Percentiles rank a stretch among this genome's conserved stretches.
Evolutionary conservation across 2,113 vertebrate species (phyloP).

Genomic region (Varanus salvator): DNA sequence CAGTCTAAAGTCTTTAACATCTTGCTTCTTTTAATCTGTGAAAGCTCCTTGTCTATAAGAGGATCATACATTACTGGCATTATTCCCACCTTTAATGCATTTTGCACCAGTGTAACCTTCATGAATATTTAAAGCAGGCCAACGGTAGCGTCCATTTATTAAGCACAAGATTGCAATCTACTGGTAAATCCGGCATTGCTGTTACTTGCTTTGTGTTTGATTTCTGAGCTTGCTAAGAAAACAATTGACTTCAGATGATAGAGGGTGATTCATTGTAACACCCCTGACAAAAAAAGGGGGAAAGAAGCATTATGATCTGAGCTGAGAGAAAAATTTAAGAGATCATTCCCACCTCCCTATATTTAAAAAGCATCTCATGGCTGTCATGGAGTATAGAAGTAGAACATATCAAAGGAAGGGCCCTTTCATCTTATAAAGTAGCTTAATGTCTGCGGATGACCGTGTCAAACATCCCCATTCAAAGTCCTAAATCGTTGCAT

Average conservation of each 20-base stretch:
- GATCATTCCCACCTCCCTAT: conserved; percentile 23
- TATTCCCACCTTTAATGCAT: conserved; percentile 78
- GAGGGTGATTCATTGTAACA: conserved; percentile 49
- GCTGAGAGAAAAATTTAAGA: not conserved
- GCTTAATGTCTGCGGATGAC: conserved; percentile 48
- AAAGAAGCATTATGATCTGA: conserved; percentile 42
- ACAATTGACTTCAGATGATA: conserved; percentile 66
- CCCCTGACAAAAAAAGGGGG: conserved; percentile 57
- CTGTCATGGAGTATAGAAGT: conserved; percentile 34
- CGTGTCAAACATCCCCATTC: conserved; percentile 22
- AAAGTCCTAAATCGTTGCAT: conserved; percentile 30
- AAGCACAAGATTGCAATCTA: conserved; percentile 59
- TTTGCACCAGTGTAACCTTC: conserved; percentile 67
- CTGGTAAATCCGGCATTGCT: conserved; percentile 71
- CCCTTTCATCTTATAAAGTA: conserved; percentile 56
- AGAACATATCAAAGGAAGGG: conserved; percentile 52
- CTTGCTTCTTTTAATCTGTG: conserved; percentile 71
- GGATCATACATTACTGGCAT: conserved; percentile 69
- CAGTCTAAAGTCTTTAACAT: conserved; percentile 74
- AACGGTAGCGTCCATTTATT: conserved; percentile 62
- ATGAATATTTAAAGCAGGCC: conserved; percentile 80
- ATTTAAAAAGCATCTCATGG: conserved; percentile 36
- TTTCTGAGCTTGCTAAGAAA: conserved; percentile 64
- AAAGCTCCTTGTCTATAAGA: conserved; percentile 72
- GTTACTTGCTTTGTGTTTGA: conserved; percentile 72